Conservation (phyloP, 2,797 vertebrate genomes). For the Alca torda region DNA sequence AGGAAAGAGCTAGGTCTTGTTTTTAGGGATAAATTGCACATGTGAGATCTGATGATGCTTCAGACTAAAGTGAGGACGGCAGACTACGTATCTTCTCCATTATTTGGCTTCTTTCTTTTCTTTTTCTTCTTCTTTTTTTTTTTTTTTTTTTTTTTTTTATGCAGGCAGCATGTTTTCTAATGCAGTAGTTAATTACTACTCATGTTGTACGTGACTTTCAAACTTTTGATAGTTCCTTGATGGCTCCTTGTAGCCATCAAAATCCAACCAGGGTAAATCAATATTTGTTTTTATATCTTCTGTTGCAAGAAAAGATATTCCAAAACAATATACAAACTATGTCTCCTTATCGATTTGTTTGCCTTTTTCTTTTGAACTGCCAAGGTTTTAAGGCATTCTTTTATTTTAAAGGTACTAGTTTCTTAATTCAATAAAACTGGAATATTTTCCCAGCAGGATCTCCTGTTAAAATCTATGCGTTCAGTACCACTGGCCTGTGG, state of each 20-base stretch:
- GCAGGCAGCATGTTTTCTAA: not conserved
- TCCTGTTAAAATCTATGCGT: not conserved
- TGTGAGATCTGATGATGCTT: not conserved
- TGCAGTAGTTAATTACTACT: not conserved
- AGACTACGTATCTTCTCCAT: not conserved
- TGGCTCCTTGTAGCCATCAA: not conserved
- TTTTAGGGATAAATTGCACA: not conserved
- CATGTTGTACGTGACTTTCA: not conserved
- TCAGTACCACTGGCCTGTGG: not conserved
- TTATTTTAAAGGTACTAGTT: slow-evolving; percentile 14
- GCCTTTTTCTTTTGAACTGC: slow-evolving; percentile 8
- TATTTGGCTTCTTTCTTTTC: not conserved
- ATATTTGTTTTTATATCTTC: slow-evolving; percentile 42
- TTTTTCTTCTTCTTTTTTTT: not conserved
- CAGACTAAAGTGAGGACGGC: not conserved
- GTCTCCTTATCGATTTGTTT: slow-evolving; percentile 35
- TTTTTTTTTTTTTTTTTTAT: not conserved
- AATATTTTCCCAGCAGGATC: not conserved
- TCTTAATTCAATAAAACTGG: slow-evolving; percentile 16
- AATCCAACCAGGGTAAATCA: slow-evolving; percentile 19
- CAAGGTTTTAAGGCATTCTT: not conserved
- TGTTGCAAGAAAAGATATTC: slow-evolving; percentile 10
- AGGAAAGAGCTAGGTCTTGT: not conserved
- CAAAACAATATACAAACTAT: not conserved
- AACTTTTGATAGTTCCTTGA: not conserved